Percentiles rank a stretch among this genome's conserved stretches.
These are phyloP conservation scores for Formica aserva DNA, from an alignment of 2,888 invertebrate species.

Conservation along the genomic window DNA sequence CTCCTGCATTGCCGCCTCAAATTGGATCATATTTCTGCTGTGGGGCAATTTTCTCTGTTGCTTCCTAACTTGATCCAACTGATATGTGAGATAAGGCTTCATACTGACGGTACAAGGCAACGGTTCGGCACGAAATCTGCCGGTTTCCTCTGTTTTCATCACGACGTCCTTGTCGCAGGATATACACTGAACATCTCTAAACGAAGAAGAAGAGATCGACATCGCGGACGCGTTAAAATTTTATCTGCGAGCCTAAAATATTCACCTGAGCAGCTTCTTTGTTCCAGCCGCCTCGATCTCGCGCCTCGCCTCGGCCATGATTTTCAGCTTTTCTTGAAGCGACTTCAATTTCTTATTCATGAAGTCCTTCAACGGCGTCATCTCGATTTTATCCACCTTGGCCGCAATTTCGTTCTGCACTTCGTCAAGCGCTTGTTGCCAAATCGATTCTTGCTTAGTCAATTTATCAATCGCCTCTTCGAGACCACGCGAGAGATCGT, in stretches of 20 bases:
- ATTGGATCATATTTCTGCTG: conserved; percentile 85
- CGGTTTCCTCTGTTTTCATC: conserved; percentile 88
- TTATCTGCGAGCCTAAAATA: conserved; percentile 12
- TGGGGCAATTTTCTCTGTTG: conserved; percentile 86
- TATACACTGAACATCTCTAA: conserved; percentile 91
- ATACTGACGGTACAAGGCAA: conserved; percentile 88
- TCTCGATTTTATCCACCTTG: conserved; percentile 89
- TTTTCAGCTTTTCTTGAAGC: conserved; percentile 89
- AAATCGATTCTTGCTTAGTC: conserved; percentile 88
- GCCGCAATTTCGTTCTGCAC: conserved; percentile 90
- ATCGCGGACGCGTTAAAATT: neutral
- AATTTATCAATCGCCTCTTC: conserved; percentile 89
- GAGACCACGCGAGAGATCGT: conserved; percentile 89
- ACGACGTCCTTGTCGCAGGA: conserved; percentile 92
- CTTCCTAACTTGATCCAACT: conserved; percentile 88
- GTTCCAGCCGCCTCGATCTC: conserved; percentile 92
- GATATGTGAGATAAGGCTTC: conserved; percentile 91
- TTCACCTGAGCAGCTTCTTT: conserved; percentile 89
- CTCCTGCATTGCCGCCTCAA: conserved; percentile 84
- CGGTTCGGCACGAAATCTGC: conserved; percentile 86
- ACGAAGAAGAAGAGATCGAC: conserved; percentile 37
- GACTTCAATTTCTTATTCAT: conserved; percentile 88
- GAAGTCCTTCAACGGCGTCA: conserved; percentile 89
- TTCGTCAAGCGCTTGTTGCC: conserved; percentile 90
- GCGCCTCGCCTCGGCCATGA: conserved; percentile 87